Base-by-base conservation (phyloP, 2,113 vertebrate genomes). In the Psittacula cyanocephala region DNA sequence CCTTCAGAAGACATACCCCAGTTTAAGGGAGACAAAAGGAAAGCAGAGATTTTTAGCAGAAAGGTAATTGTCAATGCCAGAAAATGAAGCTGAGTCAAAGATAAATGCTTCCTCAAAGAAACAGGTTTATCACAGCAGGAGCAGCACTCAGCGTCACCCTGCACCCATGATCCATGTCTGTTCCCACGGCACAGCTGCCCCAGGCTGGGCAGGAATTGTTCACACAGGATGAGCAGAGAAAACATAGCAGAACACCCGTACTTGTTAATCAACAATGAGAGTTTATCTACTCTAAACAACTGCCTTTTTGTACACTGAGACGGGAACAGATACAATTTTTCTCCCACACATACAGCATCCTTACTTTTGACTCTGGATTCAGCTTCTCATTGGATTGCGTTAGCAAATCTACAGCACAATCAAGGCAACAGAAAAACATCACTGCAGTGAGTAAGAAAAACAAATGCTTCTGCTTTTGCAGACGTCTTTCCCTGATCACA, bases 151-250 rank as follows among this genome's bases (percentile, higher is more conserved):
- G 55, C 68, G 64, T 64, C 64, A 22, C 8, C 27, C 37, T 17
- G 67, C 52, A 31, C 44, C 35, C 43, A 28, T 2, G 3, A 6
- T 9, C 37, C 0, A 0, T 37, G 22, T 28, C 55, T 71, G 37
- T 11, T 79, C 57, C 77, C 28, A 19, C 3, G 6, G 37, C 59
- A n/a, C 44, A 49, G 23, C 41, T 81, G 20, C 47, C 57, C 22
- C 39, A 31, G 67, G 33, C 37, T 65, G 8, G 4, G 19, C 1
- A 3, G 67, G 59, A 80, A 39, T 1, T 1, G 17, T 39, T 23
- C 80, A 13, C 17, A 7, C 5, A 27, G 72, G 50, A 31, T 4
- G 0, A 52, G 37, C 35, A 50, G 35, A 49, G 44, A 41, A 80
- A 31, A n/a, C 35, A 59, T 33, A 25, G n/a, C 39, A 79, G 13